Percentiles rank a stretch among this genome's conserved stretches.
These are phyloP conservation scores for Myotis findleyi DNA, from an alignment of 2,797 vertebrate species.

Conservation along the genomic window DNA sequence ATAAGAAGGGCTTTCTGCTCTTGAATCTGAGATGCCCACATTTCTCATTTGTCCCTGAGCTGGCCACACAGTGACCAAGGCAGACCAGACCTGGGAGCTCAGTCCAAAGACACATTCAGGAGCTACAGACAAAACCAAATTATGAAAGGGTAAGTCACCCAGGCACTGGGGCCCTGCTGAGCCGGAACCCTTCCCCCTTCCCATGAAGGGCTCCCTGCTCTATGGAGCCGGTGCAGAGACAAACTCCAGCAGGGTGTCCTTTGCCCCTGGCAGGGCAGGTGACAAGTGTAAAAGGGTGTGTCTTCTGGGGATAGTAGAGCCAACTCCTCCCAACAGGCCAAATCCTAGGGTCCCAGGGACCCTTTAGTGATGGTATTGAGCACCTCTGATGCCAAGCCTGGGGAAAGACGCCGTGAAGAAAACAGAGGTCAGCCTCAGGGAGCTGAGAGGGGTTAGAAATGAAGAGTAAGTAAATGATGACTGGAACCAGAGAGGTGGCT, in stretches of 20 bases:
- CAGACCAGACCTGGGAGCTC: not conserved
- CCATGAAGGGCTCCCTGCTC: not conserved
- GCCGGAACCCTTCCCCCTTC: not conserved
- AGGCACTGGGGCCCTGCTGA: not conserved
- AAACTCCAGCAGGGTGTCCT: not conserved
- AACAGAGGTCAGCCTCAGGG: not conserved
- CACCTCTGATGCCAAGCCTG: not conserved
- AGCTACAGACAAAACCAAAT: not conserved
- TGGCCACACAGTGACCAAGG: not conserved
- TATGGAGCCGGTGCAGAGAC: not conserved
- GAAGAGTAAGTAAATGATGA: not conserved
- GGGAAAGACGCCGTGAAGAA: not conserved
- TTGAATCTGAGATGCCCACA: not conserved
- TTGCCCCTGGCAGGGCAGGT: not conserved
- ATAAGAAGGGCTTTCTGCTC: not conserved
- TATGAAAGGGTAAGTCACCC: not conserved
- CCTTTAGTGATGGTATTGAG: no score
- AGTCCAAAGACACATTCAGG: not conserved
- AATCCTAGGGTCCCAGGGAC: not conserved
- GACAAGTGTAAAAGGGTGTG: not conserved
- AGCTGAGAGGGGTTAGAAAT: not conserved
- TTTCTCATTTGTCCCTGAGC: not conserved
- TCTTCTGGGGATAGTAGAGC: not conserved
- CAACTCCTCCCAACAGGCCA: not conserved
- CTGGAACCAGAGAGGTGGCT: not conserved